Base-by-base conservation (phyloP, 2,797 vertebrate species). In the Buceros bicornis region DNA sequence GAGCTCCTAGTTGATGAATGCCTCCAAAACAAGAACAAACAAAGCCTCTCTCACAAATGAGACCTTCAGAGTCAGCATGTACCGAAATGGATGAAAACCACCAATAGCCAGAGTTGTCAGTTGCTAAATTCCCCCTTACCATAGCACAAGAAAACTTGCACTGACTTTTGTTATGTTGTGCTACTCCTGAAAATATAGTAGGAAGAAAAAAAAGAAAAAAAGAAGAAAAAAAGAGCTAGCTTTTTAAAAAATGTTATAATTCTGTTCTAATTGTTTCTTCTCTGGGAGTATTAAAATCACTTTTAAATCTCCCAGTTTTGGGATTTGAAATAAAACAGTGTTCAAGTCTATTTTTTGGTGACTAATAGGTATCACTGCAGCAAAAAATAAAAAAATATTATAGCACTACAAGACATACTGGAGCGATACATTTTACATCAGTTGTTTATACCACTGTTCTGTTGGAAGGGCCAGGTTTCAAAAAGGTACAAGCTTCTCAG, bases 191-290 rank as follows among this genome's bases (percentile, higher is more conserved):
- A 72, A 57, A 37, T n/a, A n/a, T 51, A 61, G 66, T 13, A 13
- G 2, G 3, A 5, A 60, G 25, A 14, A 13, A 1, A 4, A 4
- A 7, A 15, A 15, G 3, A 6, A 31, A n/a, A 57, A 22, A 3
- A 2, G 4, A 1, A 35, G 5, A 47, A 25, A 48, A 42, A 22
- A 12, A 2, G 3, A 26, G 1, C 37, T 40, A 40, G 37, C 37
- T 40, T 40, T 25, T n/a, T n/a, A 33, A 13, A 24, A 35, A 35
- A 53, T 61, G 15, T 61, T 40, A 40, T 26, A 4, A 51, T 2
- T 65, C 37, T 57, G 10, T 64, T 67, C 19, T 19, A 54, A 50
- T 25, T 48, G 6, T 51, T 54, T 42, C 10, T 40, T 35, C 4
- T 35, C 48, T n/a, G 25, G 2, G 2, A 29, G 5, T 66, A 66